Evolutionary conservation across 2,888 invertebrate species (phyloP), one percentile per base, ranked within the genome.

Genomic region (Lithophane socia): DNA sequence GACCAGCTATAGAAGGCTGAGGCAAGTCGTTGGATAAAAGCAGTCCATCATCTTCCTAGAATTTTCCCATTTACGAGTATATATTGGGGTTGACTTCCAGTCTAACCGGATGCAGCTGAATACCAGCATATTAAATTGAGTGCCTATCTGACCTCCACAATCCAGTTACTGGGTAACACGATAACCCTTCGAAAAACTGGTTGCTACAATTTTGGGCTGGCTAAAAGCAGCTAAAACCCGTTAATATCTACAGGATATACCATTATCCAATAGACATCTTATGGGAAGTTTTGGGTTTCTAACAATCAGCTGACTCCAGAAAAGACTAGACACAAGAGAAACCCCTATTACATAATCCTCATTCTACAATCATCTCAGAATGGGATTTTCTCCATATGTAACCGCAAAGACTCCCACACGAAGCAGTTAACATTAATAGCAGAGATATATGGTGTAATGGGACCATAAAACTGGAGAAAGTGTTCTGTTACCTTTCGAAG

Each of bases 391-490:
- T 82, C 85, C 77, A 69, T 82, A 75, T 13, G 58, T 64, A 78
- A 66, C 74, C 77, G 44, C 79, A 69, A 37, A 60, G 47, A 44
- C 73, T 82, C 79, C 86, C 77, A 87, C 85, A 77, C 77, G 61
- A 44, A 56, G 44, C 16, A 21, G 44, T 67, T 52, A 72, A 56
- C 73, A 74, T 54, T 86, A 84, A 74, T 65, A 72, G 64, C 56
- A 9, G 61, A 74, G 9, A 61, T 71, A 73, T 75, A 74, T 77
- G 81, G 74, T 71, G 54, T 79, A 69, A 81, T 88, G 64, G 68
- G n/a, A 47, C 70, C 73, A 87, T 79, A 74, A 71, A 56, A 29
- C 37, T 42, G 74, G 82, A 81, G 87, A 87, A 87, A 87, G 87
- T 88, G 69, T 72, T 80, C 66, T 67, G 67, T 70, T 87, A 77